phyloP scores from a whole-genome alignment of 2,797 vertebrate genomes.

The Oreonectes daqikongensis region DNA sequence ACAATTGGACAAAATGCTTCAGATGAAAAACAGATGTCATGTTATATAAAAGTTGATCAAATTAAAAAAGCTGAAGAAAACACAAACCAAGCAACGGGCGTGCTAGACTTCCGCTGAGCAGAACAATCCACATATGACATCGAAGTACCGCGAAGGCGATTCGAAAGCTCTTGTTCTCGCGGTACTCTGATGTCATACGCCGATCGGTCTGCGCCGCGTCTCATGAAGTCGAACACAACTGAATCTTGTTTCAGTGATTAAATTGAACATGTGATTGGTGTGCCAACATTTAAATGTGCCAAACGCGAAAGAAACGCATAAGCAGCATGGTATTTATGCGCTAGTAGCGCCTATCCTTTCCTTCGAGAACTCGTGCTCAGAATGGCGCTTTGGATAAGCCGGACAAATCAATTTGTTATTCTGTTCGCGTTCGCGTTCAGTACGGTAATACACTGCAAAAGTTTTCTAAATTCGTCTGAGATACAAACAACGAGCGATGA shows the following conservation, averaged over 20 bases:
- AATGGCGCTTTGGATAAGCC: conserved; percentile 5
- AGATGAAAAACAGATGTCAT: too few species aligned
- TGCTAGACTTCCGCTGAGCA: too few species aligned
- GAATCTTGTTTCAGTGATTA: not conserved
- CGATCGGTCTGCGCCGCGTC: not conserved
- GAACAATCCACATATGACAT: too few species aligned
- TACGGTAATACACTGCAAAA: not conserved
- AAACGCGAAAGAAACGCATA: not conserved
- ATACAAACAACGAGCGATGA: not conserved
- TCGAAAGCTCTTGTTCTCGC: too few species aligned
- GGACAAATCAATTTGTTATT: not conserved
- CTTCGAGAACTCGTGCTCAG: not conserved
- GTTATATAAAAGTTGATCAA: too few species aligned
- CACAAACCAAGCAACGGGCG: too few species aligned
- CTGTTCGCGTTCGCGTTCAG: not conserved
- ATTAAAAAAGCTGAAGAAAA: too few species aligned
- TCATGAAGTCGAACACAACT: not conserved
- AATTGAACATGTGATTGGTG: not conserved
- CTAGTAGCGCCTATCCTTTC: not conserved
- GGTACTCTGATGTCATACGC: too few species aligned
- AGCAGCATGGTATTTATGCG: not conserved
- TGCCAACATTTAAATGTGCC: not conserved
- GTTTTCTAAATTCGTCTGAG: not conserved
- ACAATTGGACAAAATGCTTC: too few species aligned
- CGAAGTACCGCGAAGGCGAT: too few species aligned